Conservation (phyloP, 1,140 invertebrate genomes). For the Gryllus bimaculatus region DNA sequence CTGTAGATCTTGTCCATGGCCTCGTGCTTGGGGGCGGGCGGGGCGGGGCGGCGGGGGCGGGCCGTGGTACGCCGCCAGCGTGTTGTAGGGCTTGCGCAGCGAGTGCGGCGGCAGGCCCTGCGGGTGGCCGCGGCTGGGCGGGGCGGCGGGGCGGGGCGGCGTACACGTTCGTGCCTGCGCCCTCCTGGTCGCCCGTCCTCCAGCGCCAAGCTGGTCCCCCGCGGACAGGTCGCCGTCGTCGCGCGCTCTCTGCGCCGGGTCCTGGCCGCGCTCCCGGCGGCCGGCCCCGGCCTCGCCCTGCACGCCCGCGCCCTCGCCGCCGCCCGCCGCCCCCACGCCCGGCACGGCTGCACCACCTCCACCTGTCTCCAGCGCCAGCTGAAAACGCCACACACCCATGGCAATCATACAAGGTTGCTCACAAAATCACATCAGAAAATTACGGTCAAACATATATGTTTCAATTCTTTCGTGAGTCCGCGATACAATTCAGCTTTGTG, state of each 20-base stretch:
- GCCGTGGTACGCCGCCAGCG: slow-evolving; percentile 52
- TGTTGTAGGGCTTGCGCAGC: slow-evolving; percentile 24
- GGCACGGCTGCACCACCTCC: slow-evolving; percentile 51
- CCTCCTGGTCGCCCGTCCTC: slow-evolving; percentile 23
- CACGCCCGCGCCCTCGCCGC: slow-evolving; percentile 39
- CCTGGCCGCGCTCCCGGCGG: slow-evolving; percentile 13
- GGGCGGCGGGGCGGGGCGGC: slow-evolving; percentile 8
- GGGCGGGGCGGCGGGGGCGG: slow-evolving; percentile 46
- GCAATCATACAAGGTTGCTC: too few relatives aligned
- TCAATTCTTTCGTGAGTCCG: too few relatives aligned
- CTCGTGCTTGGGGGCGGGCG: slow-evolving; percentile 38
- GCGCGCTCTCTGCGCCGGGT: slow-evolving; percentile 25
- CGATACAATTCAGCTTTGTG: too few relatives aligned
- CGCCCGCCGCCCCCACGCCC: slow-evolving; percentile 42
- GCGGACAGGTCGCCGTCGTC: slow-evolving; percentile 29
- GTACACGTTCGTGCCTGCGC: slow-evolving; percentile 19
- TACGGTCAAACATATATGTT: too few relatives aligned
- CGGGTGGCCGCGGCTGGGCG: slow-evolving; percentile 22
- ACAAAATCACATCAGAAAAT: too few relatives aligned
- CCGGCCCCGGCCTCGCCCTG: slow-evolving; percentile 34
- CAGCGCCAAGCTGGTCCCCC: slow-evolving; percentile 15
- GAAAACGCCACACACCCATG: slow-evolving; percentile 25
- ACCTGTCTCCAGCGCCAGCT: slow-evolving; percentile 45
- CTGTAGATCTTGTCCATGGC: slow-evolving; percentile 50
- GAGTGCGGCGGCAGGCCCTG: slow-evolving; percentile 35